Conservation (phyloP, 2,888 invertebrate genomes). For the Ennomos fuscantarius region DNA sequence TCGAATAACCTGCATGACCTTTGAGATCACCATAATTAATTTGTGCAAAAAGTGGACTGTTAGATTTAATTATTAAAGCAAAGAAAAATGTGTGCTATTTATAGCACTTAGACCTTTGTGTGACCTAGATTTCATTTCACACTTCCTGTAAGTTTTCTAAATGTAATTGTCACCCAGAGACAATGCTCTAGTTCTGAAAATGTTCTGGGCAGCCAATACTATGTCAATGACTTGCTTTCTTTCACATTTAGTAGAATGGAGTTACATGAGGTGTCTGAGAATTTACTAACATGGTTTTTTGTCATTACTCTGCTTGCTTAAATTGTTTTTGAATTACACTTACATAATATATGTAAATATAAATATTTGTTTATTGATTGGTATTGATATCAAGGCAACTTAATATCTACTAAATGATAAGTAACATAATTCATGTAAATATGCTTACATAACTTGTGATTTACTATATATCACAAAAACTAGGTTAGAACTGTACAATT, state of each 20-base stretch:
- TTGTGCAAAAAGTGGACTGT: constrained; percentile 24
- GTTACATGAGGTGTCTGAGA: neutral
- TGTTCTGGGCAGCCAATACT: constrained; percentile 37
- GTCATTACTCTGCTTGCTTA: no score
- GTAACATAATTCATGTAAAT: constrained; percentile 10
- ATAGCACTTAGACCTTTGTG: constrained; percentile 66
- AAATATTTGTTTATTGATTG: constrained; percentile 1
- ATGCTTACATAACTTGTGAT: no score
- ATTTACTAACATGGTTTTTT: neutral
- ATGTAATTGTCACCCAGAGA: constrained; percentile 67
- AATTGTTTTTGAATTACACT: neutral
- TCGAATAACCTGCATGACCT: constrained; percentile 35
- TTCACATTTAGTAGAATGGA: constrained; percentile 20
- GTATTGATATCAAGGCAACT: constrained; percentile 52
- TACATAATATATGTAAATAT: neutral
- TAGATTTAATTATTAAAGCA: constrained; percentile 10
- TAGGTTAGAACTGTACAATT: no score
- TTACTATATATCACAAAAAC: no score
- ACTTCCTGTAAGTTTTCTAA: constrained; percentile 73
- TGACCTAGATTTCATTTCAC: constrained; percentile 68
- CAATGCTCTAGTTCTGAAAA: constrained; percentile 57
- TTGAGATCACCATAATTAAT: constrained; percentile 8
- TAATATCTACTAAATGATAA: constrained; percentile 50
- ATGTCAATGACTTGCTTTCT: constrained; percentile 23
- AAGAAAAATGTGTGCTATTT: constrained; percentile 36